These are phyloP conservation scores for Amphipoea oculea DNA, from an alignment of 2,888 invertebrate genomes.

Conservation along the genomic window DNA sequence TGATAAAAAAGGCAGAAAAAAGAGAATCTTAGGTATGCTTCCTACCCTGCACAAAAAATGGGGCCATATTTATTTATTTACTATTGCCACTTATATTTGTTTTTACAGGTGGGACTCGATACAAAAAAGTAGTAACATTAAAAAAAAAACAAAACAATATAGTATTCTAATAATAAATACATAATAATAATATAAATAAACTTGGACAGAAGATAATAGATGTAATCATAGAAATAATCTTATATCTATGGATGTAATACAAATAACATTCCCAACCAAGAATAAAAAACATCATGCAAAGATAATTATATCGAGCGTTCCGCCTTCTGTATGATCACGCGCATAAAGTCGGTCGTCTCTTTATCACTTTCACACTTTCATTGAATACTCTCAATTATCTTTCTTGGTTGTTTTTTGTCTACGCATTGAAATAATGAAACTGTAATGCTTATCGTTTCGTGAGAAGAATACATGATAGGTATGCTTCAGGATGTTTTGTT, in stretches of 20 bases:
- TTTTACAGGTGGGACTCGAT: no score
- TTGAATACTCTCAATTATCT: conserved; percentile 2
- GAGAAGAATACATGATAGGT: conserved; percentile 9
- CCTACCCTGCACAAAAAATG: neutral
- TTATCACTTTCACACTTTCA: conserved; percentile 41
- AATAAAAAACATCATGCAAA: neutral
- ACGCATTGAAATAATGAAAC: conserved; percentile 7
- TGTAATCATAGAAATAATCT: neutral
- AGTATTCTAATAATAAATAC: no score
- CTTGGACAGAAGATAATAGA: neutral
- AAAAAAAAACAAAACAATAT: no score
- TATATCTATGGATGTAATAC: neutral
- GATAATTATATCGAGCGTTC: conserved; percentile 2
- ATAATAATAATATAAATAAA: no score
- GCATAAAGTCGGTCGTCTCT: neutral
- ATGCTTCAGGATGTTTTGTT: neutral
- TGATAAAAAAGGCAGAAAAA: neutral
- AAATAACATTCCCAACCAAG: neutral
- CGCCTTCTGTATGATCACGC: neutral
- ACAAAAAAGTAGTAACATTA: no score
- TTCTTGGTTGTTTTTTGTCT: conserved; percentile 24
- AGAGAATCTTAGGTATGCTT: neutral
- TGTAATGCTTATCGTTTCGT: conserved; percentile 7
- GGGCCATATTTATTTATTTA: neutral
- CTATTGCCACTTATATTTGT: no score